phyloP scores from a whole-genome alignment of 2,888 invertebrate species.

The Rugalucina vietnamica region DNA sequence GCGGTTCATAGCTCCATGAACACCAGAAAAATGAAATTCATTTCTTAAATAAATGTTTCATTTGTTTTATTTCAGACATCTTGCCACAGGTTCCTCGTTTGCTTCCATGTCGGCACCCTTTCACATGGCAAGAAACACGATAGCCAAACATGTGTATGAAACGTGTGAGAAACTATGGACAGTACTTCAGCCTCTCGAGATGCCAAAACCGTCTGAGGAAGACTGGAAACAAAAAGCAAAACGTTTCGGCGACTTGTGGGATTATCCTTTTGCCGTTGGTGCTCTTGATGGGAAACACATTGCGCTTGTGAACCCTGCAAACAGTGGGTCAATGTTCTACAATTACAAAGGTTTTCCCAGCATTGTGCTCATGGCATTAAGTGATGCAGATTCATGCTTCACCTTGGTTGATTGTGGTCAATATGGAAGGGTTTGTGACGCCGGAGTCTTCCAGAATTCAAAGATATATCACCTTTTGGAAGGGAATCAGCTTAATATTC shows the following conservation, averaged over 20 bases:
- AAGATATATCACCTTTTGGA: constrained; percentile 47
- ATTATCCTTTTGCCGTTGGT: constrained; percentile 25
- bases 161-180: too few relatives aligned
- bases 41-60: too few relatives aligned
- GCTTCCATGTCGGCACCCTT: too few relatives aligned
- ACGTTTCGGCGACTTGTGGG: constrained; percentile 21
- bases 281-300: constrained; percentile 58
- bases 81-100: too few relatives aligned
- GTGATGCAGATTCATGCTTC: constrained; percentile 59
- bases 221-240: constrained; percentile 23
- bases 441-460: constrained; percentile 48
- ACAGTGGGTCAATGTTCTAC: constrained; percentile 45
- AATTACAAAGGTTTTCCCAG: constrained; percentile 53
- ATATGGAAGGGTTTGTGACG: constrained; percentile 46
- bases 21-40: too few relatives aligned
- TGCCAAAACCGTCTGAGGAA: constrained; percentile 26
- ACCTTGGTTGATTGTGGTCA: too few relatives aligned
- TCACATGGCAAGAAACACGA: too few relatives aligned
- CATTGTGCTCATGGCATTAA: constrained; percentile 49
- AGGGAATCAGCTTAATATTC: constrained; percentile 32
- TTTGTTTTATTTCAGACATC: too few relatives aligned
- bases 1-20: too few relatives aligned
- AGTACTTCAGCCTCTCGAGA: too few relatives aligned
- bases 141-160: too few relatives aligned
- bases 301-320: constrained; percentile 35